Conservation (phyloP, 2,888 invertebrate species). For the Mallateleia sp. region DNA sequence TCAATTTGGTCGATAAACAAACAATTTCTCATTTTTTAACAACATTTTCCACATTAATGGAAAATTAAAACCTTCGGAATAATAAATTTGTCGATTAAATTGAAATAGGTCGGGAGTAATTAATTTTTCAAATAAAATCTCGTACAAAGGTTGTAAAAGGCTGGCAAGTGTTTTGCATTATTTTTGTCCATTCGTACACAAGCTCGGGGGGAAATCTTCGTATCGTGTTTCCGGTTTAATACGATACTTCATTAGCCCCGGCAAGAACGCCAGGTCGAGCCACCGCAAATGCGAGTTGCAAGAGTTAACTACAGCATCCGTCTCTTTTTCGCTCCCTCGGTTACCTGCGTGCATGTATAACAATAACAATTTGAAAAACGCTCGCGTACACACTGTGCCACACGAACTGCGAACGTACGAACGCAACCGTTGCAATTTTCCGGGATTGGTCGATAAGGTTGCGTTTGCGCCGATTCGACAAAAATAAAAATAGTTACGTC, state of each 20-base stretch:
- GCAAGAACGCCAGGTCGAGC: conserved; percentile 80
- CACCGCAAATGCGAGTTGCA: conserved; percentile 65
- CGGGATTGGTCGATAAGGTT: conserved; percentile 87
- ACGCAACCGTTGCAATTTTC: conserved; percentile 46
- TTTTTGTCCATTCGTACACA: conserved; percentile 14
- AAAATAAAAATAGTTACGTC: conserved; percentile 53
- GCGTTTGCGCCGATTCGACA: conserved; percentile 87
- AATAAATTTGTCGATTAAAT: background rate
- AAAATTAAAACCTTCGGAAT: background rate
- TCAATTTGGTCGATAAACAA: background rate
- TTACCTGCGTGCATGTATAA: conserved; percentile 46
- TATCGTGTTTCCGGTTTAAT: conserved; percentile 86
- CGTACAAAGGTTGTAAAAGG: background rate
- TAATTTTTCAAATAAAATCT: background rate
- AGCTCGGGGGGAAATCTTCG: conserved; percentile 26
- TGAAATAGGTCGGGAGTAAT: background rate
- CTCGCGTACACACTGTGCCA: conserved; percentile 24
- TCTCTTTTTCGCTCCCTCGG: conserved; percentile 58
- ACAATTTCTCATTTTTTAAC: background rate
- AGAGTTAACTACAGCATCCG: conserved; percentile 62
- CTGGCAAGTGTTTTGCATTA: conserved; percentile 18
- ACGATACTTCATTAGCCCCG: conserved; percentile 88
- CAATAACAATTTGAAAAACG: conserved; percentile 52
- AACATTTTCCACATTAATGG: background rate
- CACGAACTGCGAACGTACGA: conserved; percentile 53